Percentiles rank a stretch among this genome's conserved stretches.
phyloP scores from a whole-genome alignment of 2,888 invertebrate species.

The Nemotelus nigrinus region DNA sequence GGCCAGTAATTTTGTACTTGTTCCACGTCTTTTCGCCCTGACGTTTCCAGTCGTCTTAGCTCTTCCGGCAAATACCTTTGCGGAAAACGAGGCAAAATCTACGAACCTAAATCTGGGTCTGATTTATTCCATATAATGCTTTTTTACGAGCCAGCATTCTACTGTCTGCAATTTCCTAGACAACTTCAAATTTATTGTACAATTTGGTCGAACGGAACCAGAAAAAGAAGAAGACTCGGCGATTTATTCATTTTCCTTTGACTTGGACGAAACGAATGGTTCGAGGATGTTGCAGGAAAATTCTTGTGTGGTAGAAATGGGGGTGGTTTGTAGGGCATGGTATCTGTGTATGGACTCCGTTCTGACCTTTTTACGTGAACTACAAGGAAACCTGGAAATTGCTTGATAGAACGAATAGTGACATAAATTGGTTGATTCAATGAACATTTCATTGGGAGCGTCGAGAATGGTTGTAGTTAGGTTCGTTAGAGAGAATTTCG shows the following conservation, averaged over 20 bases:
- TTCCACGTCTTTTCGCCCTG: neutral
- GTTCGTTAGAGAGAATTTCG: too few species aligned
- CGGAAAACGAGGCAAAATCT: conserved; percentile 1
- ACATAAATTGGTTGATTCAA: conserved; percentile 9
- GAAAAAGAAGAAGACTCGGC: neutral
- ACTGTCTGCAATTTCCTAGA: neutral
- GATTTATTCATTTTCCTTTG: neutral
- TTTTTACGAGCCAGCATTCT: neutral
- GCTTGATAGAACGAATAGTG: conserved; percentile 6
- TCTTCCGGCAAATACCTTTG: neutral
- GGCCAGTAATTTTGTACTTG: neutral
- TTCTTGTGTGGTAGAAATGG: too few species aligned
- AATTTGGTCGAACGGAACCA: neutral
- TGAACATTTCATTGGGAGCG: neutral
- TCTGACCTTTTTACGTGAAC: too few species aligned
- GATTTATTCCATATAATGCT: conserved; percentile 25
- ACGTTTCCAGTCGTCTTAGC: neutral
- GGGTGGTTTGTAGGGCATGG: too few species aligned
- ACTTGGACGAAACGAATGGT: neutral
- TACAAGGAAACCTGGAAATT: neutral
- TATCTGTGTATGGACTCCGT: too few species aligned
- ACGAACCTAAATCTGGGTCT: conserved; percentile 25
- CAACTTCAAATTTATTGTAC: neutral
- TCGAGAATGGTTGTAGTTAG: too few species aligned
- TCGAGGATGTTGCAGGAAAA: neutral